Conservation (phyloP, 2,797 vertebrate species). For the Octomys mimax region DNA sequence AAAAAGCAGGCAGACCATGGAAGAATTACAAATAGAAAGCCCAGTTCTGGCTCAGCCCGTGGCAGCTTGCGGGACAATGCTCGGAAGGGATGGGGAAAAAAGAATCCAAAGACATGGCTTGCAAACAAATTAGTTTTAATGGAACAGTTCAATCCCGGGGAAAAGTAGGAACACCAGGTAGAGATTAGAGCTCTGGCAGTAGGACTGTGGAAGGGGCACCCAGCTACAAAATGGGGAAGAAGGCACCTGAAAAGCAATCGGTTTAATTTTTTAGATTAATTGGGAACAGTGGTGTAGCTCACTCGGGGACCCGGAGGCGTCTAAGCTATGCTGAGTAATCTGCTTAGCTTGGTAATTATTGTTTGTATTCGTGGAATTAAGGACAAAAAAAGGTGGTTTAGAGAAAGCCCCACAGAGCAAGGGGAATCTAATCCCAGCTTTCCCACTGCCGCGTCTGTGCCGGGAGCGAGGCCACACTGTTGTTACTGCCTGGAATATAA, state of each 20-base stretch:
- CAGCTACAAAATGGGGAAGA: not conserved
- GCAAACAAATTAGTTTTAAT: slow-evolving; percentile 69
- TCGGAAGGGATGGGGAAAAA: not conserved
- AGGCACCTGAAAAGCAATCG: slow-evolving; percentile 61
- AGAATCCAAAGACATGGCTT: not conserved
- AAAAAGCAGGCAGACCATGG: slow-evolving; percentile 64
- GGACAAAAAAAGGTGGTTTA: slow-evolving; percentile 70
- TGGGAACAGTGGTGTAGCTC: slow-evolving; percentile 67
- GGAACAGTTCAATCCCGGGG: slow-evolving; percentile 54
- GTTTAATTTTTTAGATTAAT: slow-evolving; percentile 80
- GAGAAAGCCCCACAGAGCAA: slow-evolving; percentile 58
- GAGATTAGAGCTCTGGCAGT: not conserved
- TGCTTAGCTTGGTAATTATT: slow-evolving; percentile 81
- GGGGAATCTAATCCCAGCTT: slow-evolving; percentile 17
- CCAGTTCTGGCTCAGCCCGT: not conserved
- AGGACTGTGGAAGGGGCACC: not conserved
- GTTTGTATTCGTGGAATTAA: slow-evolving; percentile 80
- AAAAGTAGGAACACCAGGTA: slow-evolving; percentile 38
- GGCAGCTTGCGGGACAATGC: rapidly evolving
- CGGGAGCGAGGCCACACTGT: not conserved
- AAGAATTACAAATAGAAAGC: slow-evolving; percentile 59
- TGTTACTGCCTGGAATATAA: not conserved
- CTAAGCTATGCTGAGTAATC: slow-evolving; percentile 71
- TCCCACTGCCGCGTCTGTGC: not conserved
- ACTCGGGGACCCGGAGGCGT: slow-evolving; percentile 41